These are phyloP conservation scores for Plebejus argus DNA, from an alignment of 2,888 invertebrate genomes.

Conservation along the genomic window DNA sequence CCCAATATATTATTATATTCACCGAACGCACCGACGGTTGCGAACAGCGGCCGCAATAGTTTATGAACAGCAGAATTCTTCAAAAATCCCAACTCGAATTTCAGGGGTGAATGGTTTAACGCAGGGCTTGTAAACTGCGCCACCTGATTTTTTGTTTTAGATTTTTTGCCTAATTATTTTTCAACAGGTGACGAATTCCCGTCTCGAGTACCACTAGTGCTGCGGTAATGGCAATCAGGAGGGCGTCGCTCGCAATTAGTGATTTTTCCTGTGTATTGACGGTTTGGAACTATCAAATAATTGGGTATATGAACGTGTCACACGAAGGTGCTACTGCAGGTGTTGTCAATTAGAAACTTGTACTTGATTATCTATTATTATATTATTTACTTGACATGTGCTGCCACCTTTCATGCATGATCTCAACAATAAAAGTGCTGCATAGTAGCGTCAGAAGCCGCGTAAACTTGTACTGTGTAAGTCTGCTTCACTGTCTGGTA, in stretches of 20 bases:
- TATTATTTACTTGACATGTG: no score
- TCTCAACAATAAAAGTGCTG: no score
- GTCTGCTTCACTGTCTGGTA: no score
- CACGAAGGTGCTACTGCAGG: no score
- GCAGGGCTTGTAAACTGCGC: slow-evolving; percentile 66
- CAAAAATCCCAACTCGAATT: slow-evolving; percentile 57
- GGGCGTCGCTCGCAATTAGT: slow-evolving; percentile 70
- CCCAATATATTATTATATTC: no score
- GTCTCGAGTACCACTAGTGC: slow-evolving; percentile 73
- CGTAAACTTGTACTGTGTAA: no score
- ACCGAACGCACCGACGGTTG: background rate
- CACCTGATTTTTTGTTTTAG: slow-evolving; percentile 76
- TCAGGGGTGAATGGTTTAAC: slow-evolving; percentile 64
- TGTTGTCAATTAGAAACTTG: no score
- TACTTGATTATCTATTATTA: no score
- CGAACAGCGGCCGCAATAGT: slow-evolving; percentile 26
- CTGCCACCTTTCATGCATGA: no score
- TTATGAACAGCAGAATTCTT: slow-evolving; percentile 48
- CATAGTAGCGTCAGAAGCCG: no score
- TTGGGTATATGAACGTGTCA: background rate
- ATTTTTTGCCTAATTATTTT: slow-evolving; percentile 82
- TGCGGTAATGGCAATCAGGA: slow-evolving; percentile 63
- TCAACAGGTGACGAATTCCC: slow-evolving; percentile 79
- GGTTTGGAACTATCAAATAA: slow-evolving; percentile 33
- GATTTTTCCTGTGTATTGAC: slow-evolving; percentile 48